These are phyloP conservation scores for Nixonia krombeini DNA, from an alignment of 1,140 invertebrate species.

Conservation along the genomic window DNA sequence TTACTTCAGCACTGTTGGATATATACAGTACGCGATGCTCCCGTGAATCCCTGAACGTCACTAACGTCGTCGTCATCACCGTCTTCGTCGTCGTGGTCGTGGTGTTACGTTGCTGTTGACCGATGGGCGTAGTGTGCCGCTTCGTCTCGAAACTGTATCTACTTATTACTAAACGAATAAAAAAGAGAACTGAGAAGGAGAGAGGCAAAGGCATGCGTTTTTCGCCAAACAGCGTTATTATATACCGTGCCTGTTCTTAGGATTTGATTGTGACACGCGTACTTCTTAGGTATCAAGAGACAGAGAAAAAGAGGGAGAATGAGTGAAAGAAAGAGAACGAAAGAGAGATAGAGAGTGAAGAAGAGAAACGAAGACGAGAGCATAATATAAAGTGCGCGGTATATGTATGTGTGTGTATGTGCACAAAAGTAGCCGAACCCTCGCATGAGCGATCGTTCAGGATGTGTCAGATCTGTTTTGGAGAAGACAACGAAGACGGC, in stretches of 20 bases:
- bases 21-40: neutral
- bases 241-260: neutral
- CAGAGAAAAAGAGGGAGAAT: slow-evolving; percentile 7
- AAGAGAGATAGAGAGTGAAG: slow-evolving; percentile 11
- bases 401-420: slow-evolving; percentile 17
- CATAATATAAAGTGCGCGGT: no score
- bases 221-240: neutral
- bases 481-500: slow-evolving; percentile 8
- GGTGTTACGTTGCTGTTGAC: slow-evolving; percentile 10
- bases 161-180: neutral
- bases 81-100: slow-evolving; percentile 4
- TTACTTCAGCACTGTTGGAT: no score
- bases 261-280: slow-evolving; percentile 1
- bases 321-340: no score
- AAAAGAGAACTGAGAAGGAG: neutral
- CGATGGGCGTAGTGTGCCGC: slow-evolving; percentile 31
- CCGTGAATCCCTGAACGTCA: neutral
- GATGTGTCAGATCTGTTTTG: slow-evolving; percentile 10
- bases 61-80: neutral
- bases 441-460: slow-evolving; percentile 12
- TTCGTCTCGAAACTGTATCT: neutral
- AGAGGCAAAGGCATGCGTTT: slow-evolving; percentile 3
- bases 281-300: slow-evolving; percentile 1
- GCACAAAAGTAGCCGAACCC: slow-evolving; percentile 4
- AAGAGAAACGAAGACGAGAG: slow-evolving; percentile 10